Base-by-base conservation (phyloP, 1,140 invertebrate genomes). In the Doryteuthis pealeii region DNA sequence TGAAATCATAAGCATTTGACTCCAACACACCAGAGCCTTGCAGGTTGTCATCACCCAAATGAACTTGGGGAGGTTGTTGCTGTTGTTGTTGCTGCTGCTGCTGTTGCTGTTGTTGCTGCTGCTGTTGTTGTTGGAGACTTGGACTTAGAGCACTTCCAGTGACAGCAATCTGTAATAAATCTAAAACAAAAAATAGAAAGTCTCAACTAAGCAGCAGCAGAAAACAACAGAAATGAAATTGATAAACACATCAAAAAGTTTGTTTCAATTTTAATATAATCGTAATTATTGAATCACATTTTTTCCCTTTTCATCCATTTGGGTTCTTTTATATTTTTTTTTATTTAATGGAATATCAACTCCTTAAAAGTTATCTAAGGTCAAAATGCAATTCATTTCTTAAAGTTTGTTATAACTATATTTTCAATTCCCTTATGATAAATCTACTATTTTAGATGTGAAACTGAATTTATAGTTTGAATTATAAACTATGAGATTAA, bases 1-100 rank as follows among this genome's bases (percentile, higher is more conserved):
- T 92, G 32, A 99, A 88, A 78, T 96, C 94, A 87, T 96, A 93
- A 45, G 92, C 92, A 62, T 92, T 92, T 49, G 92, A 90, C 79
- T 97, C 95, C n/a, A 98, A 88, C 72, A 97, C 93, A 83, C 97
- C 95, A 70, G 81, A 85, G 78, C 80, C 82, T 65, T 82, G 78
- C 10, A 10, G 2, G 12, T 10, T 30, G 22, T 68, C 66, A 4
- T n/a, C 28, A n/a, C 28, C 22, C 35, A 40, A 40, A 10, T 3
- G 35, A 40, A 10, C 35, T 5, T 3, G 10, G 6, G 22, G 54
- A 0, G 54, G 18, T 62, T 62, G 54, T 18, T 62, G 54, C 54
- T 62, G 54, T 22, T 62, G 54, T 33, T 28, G 15, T 67, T 35
- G 33, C 22, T n/a, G 22, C 35, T 49, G 70, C 4, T 35, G 32